A percentile compares a stretch with the other conserved stretches of the same genome.
phyloP scores from a whole-genome alignment of 1,140 invertebrate species.

The Ridgeia piscesae region DNA sequence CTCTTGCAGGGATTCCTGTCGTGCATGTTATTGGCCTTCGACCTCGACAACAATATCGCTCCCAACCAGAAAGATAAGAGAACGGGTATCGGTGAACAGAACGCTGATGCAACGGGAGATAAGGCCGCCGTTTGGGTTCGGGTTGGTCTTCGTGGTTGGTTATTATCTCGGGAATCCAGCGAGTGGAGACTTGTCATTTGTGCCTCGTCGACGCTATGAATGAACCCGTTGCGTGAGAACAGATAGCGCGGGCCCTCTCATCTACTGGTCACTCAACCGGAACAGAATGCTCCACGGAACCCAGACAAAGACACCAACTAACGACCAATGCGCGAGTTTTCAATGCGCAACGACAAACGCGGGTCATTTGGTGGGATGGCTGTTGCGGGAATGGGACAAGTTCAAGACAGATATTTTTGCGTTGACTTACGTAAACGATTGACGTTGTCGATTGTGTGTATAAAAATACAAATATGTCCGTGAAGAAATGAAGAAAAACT shows the following conservation, averaged over 20 bases:
- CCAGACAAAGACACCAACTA: background rate
- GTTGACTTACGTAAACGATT: background rate
- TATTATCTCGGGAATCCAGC: background rate
- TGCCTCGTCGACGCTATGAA: background rate
- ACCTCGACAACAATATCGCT: background rate
- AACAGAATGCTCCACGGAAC: background rate
- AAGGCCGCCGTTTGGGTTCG: background rate
- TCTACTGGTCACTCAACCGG: background rate
- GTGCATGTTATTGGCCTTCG: background rate
- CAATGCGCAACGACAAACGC: background rate
- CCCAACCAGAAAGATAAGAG: background rate
- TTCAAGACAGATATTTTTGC: background rate
- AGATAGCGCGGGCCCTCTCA: background rate
- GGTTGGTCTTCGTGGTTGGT: background rate
- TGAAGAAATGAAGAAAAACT: background rate
- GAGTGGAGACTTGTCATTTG: background rate
- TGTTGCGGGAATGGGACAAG: background rate
- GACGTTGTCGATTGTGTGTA: background rate
- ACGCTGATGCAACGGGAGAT: background rate
- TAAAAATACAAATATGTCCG: background rate
- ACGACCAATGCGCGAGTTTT: background rate
- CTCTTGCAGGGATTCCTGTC: background rate
- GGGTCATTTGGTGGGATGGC: background rate
- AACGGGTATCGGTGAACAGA: background rate
- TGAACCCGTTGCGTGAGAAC: background rate